phyloP scores from a whole-genome alignment of 2,113 vertebrate species.

The Chloropsis cyanopogon region DNA sequence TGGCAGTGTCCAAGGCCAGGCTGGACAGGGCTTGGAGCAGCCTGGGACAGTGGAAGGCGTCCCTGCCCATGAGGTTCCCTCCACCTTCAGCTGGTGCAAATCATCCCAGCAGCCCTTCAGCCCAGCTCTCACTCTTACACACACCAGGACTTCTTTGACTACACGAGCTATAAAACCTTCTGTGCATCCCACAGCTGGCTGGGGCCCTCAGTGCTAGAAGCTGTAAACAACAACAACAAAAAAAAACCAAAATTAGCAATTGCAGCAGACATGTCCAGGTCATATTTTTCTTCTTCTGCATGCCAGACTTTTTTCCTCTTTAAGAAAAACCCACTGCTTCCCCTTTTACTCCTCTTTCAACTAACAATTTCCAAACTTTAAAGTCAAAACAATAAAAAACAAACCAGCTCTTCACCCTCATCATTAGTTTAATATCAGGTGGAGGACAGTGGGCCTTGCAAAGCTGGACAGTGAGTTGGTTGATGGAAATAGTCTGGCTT shows the following conservation, averaged over 20 bases:
- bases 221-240: not conserved
- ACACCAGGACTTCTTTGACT: not conserved
- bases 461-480: not conserved
- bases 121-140: not conserved
- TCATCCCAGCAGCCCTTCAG: not conserved
- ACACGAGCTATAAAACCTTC: not conserved
- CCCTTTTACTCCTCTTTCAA: not conserved
- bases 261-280: not conserved
- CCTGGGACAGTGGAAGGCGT: fast-evolving
- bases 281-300: not conserved
- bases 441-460: not conserved
- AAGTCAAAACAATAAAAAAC: not conserved
- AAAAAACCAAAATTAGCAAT: not conserved
- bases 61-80: not conserved
- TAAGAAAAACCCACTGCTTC: not conserved
- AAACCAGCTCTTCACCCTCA: not conserved
- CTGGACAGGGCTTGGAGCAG: fast-evolving
- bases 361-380: not conserved
- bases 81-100: not conserved
- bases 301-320: not conserved
- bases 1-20: not conserved
- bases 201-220: not conserved
- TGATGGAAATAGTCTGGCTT: not conserved
- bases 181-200: not conserved
- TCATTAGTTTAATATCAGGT: not conserved